These are phyloP conservation scores for Myotis yumanensis DNA, from an alignment of 2,113 vertebrate species.

Conservation along the genomic window DNA sequence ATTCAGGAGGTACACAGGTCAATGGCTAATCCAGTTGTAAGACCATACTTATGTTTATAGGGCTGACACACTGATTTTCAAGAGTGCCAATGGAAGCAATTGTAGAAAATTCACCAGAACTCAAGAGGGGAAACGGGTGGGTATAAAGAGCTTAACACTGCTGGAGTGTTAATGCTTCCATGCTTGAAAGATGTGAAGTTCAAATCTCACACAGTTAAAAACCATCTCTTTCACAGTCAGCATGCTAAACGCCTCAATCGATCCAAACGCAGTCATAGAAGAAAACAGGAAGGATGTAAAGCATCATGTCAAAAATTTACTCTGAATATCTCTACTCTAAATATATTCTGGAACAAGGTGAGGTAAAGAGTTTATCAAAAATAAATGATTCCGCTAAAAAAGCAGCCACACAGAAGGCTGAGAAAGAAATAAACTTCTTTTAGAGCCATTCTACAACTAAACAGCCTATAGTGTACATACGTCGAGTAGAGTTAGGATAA, in stretches of 20 bases:
- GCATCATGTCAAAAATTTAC: background rate
- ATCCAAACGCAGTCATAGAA: background rate
- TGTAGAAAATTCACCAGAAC: conserved; percentile 68
- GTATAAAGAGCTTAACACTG: conserved; percentile 77
- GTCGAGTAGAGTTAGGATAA: background rate
- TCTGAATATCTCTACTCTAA: background rate
- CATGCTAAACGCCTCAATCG: conserved; percentile 16
- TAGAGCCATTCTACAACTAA: background rate
- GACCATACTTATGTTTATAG: background rate
- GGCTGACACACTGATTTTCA: conserved; percentile 47
- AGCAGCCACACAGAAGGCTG: background rate
- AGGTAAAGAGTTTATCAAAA: background rate
- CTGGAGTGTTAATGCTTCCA: conserved; percentile 73
- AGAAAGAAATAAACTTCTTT: background rate
- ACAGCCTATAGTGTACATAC: background rate
- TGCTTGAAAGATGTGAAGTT: conserved; percentile 42
- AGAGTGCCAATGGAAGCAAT: conserved; percentile 64
- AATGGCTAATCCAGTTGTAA: conserved; percentile 57
- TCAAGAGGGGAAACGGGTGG: conserved; percentile 71
- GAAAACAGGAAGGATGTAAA: background rate
- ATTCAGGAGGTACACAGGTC: conserved; percentile 11
- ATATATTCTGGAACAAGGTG: background rate
- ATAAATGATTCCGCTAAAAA: background rate
- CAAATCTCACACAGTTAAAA: conserved; percentile 53
- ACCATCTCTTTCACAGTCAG: conserved; percentile 17